Percentiles rank a stretch among this genome's conserved stretches.
phyloP scores from a whole-genome alignment of 1,140 invertebrate genomes.

The Euwallacea similis region DNA sequence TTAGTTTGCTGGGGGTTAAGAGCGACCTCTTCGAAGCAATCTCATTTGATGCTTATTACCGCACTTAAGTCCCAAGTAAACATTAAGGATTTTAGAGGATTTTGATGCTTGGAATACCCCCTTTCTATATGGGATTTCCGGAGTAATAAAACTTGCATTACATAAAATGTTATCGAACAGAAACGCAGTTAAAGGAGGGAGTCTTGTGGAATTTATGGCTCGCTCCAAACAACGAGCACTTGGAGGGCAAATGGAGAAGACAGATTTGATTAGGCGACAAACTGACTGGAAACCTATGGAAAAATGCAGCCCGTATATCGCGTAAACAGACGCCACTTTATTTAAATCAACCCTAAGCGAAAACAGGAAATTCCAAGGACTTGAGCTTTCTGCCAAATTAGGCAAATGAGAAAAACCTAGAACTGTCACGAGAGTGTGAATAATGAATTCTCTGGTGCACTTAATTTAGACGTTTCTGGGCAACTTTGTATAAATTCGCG shows the following conservation, averaged over 20 bases:
- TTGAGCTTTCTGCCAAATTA: slow-evolving; percentile 1
- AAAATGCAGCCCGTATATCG: not conserved
- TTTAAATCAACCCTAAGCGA: too few species aligned
- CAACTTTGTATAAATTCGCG: slow-evolving; percentile 2
- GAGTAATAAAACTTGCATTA: slow-evolving; percentile 12
- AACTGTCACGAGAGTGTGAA: slow-evolving; percentile 1
- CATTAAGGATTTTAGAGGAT: slow-evolving; percentile 18
- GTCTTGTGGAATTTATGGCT: not conserved
- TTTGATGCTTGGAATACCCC: slow-evolving; percentile 5
- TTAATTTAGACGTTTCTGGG: slow-evolving; percentile 1
- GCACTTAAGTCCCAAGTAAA: slow-evolving; percentile 18
- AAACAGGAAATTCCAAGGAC: not conserved
- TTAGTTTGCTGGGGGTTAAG: slow-evolving; percentile 5
- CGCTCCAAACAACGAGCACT: not conserved
- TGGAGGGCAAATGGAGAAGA: not conserved
- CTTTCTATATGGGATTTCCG: slow-evolving; percentile 11
- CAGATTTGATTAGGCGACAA: slow-evolving; percentile 5
- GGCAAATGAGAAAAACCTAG: slow-evolving; percentile 2
- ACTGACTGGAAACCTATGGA: not conserved
- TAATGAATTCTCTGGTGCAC: slow-evolving; percentile 1
- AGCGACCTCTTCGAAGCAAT: slow-evolving; percentile 12
- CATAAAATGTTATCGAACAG: slow-evolving; percentile 9
- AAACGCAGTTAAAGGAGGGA: not conserved
- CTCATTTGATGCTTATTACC: slow-evolving; percentile 19
- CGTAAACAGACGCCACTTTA: too few species aligned